Percentiles rank a stretch among this genome's conserved stretches.
phyloP scores from a whole-genome alignment of 1,140 invertebrate species.

The Drepana arcuata region DNA sequence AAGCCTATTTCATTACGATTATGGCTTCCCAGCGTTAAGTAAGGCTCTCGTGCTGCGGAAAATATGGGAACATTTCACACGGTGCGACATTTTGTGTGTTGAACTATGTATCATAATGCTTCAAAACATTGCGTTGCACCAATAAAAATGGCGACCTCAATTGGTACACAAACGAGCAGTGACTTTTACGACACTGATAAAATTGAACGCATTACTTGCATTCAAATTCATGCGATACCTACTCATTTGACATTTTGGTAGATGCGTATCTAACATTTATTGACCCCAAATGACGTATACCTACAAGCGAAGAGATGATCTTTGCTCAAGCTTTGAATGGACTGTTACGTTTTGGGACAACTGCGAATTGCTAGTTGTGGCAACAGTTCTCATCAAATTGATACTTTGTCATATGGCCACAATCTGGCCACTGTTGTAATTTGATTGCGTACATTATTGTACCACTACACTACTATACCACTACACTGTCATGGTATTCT shows the following conservation, averaged over 20 bases:
- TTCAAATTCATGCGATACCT: conserved; percentile 23
- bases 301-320: background rate
- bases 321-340: no score
- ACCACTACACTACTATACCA: no score
- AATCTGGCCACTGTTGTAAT: no score
- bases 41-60: no score
- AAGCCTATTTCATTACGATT: no score
- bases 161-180: conserved; percentile 16
- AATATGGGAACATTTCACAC: conserved; percentile 20
- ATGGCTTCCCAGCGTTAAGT: no score
- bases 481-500: no score
- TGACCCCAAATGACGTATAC: conserved; percentile 18
- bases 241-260: conserved; percentile 29
- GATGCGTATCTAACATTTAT: conserved; percentile 26
- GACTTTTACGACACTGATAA: conserved; percentile 20
- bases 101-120: conserved; percentile 10
- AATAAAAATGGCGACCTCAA: conserved; percentile 27
- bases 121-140: conserved; percentile 12
- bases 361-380: no score
- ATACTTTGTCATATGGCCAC: no score
- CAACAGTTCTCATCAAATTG: no score
- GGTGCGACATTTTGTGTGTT: conserved; percentile 9
- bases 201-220: conserved; percentile 21
- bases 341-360: no score
- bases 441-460: no score